These are phyloP conservation scores for Eunapius fragilis DNA, from an alignment of 37 sponge, comb jelly and placozoan genomes.

Conservation along the genomic window DNA sequence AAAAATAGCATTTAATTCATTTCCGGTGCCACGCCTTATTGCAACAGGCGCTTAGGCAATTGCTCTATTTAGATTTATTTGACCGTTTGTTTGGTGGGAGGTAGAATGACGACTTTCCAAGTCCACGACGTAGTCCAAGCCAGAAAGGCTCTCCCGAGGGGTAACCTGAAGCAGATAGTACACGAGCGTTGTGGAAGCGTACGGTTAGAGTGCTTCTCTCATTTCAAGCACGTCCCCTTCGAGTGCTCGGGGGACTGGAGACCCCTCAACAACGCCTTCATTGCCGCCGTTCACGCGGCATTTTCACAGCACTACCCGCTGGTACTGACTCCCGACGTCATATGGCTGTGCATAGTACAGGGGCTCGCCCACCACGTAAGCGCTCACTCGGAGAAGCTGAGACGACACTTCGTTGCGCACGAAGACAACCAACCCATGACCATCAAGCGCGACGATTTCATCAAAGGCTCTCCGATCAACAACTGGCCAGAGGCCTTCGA, in stretches of 20 bases:
- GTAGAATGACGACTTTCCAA: constrained; percentile 25
- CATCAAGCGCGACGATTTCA: constrained; percentile 40
- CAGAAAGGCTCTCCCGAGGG: not conserved
- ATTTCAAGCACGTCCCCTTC: constrained; percentile 26
- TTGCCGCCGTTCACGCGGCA: constrained; percentile 39
- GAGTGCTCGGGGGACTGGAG: constrained; percentile 7
- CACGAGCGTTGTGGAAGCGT: constrained; percentile 30
- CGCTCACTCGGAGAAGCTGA: constrained; percentile 56
- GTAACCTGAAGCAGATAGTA: not conserved
- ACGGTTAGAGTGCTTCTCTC: not conserved
- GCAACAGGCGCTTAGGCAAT: not conserved
- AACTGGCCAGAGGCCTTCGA: constrained; percentile 61
- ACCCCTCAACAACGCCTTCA: constrained; percentile 16
- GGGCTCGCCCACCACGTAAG: constrained; percentile 57
- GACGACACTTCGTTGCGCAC: constrained; percentile 62
- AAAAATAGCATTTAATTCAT: not conserved
- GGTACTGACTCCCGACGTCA: constrained; percentile 50
- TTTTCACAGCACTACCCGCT: constrained; percentile 56
- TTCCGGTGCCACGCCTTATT: not conserved
- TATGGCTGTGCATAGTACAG: constrained; percentile 64
- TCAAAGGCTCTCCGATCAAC: constrained; percentile 51
- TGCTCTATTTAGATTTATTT: not conserved
- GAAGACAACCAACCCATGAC: constrained; percentile 38
- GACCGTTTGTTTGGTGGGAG: not conserved
- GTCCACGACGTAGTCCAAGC: constrained; percentile 22